Evolutionary conservation across 2,888 invertebrate genomes (phyloP).

Genomic region (Myopa tessellatipennis): DNA sequence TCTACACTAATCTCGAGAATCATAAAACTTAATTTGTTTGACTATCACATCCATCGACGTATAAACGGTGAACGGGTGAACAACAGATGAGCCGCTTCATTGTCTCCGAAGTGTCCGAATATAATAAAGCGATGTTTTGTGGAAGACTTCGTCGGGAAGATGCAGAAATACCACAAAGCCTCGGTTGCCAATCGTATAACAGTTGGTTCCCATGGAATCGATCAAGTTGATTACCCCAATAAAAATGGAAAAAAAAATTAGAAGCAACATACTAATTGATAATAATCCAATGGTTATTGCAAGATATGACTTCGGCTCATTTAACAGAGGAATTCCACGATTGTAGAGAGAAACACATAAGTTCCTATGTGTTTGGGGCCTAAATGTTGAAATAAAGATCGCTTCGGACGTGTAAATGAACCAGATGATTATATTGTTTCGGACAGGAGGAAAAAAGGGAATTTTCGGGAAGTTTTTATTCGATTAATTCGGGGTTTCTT

Average conservation of each 20-base stretch:
- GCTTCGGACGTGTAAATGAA: too few relatives aligned
- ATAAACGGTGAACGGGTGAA: not conserved
- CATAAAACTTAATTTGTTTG: conserved; percentile 37
- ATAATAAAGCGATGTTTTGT: conserved; percentile 10
- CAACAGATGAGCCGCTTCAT: not conserved
- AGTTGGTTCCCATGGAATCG: conserved; percentile 24
- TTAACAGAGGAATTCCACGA: conserved; percentile 15
- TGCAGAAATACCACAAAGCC: conserved; percentile 26
- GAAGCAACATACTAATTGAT: conserved; percentile 57
- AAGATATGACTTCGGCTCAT: conserved; percentile 22
- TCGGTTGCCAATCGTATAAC: not conserved
- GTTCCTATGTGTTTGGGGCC: too few relatives aligned
- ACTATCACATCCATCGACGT: conserved; percentile 16
- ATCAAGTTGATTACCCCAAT: conserved; percentile 52
- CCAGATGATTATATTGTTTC: too few relatives aligned
- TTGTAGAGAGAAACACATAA: not conserved
- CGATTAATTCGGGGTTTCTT: too few relatives aligned
- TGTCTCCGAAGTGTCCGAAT: not conserved
- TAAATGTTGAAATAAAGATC: too few relatives aligned
- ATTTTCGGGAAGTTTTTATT: too few relatives aligned
- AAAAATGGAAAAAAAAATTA: conserved; percentile 53
- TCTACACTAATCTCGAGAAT: conserved; percentile 27
- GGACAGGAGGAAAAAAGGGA: too few relatives aligned
- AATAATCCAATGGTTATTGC: conserved; percentile 56
- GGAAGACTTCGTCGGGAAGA: not conserved